A percentile compares a stretch with the other conserved stretches of the same genome.
Conservation (phyloP, 2,113 vertebrate species). For the Megaceryle torquata region DNA sequence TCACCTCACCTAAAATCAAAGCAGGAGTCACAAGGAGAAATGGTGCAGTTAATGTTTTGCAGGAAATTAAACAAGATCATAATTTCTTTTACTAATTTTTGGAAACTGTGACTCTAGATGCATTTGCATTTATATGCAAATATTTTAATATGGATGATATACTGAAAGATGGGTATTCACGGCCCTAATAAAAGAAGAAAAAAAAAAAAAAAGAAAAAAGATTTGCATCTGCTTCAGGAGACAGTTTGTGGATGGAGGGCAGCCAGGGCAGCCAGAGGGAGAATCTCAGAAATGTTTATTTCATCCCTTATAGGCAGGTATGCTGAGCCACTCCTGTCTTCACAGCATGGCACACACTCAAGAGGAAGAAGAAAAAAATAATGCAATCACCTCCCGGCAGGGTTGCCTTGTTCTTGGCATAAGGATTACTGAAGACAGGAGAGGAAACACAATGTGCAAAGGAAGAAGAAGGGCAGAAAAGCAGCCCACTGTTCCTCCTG, state of each 20-base stretch:
- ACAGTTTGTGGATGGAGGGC: not conserved
- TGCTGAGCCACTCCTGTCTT: not conserved
- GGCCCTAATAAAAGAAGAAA: not conserved
- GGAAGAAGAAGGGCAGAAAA: not conserved
- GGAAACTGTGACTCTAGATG: not conserved
- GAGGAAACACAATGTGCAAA: not conserved
- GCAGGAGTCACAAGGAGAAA: not conserved
- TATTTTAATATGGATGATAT: not conserved
- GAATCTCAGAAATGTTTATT: conserved; percentile 20
- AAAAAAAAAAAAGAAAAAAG: not conserved
- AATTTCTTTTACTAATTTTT: conserved; percentile 5
- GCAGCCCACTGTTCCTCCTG: not conserved
- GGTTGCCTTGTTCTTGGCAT: not conserved
- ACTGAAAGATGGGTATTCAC: not conserved
- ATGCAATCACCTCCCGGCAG: conserved; percentile 16
- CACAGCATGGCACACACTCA: not conserved
- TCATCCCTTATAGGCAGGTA: conserved; percentile 25
- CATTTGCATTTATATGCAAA: conserved; percentile 18
- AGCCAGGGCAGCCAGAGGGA: not conserved
- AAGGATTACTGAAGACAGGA: not conserved
- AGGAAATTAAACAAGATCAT: conserved; percentile 12
- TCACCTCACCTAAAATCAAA: not conserved
- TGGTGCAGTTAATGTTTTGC: not conserved
- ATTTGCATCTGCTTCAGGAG: not conserved
- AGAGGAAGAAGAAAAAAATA: conserved; percentile 21